phyloP scores from a whole-genome alignment of 2,113 vertebrate genomes.

The Pseudolaguvia tuberculata region DNA sequence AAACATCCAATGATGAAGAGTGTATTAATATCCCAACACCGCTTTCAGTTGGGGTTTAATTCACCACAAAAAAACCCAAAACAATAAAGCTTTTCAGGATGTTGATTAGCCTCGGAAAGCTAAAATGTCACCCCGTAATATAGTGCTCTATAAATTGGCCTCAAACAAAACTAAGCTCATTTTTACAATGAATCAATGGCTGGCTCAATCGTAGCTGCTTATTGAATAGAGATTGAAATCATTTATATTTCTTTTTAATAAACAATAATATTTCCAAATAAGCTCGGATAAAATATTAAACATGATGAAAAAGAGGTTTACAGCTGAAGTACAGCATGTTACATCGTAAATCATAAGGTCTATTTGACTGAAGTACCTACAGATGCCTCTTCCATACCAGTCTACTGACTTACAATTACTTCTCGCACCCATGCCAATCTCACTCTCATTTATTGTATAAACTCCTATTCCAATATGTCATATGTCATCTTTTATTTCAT shows the following conservation, averaged over 20 bases:
- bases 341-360: neutral
- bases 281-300: neutral
- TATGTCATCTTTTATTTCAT: slow-evolving; percentile 26
- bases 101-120: neutral
- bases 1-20: neutral
- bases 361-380: neutral
- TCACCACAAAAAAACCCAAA: slow-evolving; percentile 17
- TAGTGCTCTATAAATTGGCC: slow-evolving; percentile 5
- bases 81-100: slow-evolving; percentile 10
- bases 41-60: slow-evolving; percentile 22
- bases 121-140: slow-evolving; percentile 14
- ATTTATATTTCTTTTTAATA: neutral
- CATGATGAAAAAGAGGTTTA: neutral
- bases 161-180: neutral
- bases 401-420: slow-evolving; percentile 3
- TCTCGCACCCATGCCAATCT: neutral
- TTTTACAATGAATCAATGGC: neutral
- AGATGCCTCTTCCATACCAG: neutral
- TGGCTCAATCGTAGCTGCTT: neutral
- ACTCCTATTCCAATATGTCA: slow-evolving; percentile 31
- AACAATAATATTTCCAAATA: neutral
- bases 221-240: neutral
- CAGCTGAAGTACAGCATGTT: neutral
- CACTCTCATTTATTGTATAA: slow-evolving; percentile 24
- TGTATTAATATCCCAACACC: slow-evolving; percentile 2